Conservation (phyloP, 2,888 invertebrate genomes). For the Coecobrya sp. region DNA sequence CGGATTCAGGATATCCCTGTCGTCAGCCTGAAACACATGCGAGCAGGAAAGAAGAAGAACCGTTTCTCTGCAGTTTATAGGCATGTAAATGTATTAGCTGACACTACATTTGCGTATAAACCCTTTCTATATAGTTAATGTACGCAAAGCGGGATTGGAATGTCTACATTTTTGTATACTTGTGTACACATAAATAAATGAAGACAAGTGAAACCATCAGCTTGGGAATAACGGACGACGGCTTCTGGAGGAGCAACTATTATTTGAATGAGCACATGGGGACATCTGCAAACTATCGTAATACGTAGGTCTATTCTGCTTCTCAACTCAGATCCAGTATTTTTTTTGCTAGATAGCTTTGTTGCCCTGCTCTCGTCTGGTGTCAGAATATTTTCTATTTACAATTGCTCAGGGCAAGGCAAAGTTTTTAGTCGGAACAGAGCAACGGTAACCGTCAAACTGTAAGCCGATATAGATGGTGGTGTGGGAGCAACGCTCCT, state of each 20-base stretch:
- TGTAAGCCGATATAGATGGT: conserved; percentile 61
- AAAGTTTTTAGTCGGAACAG: conserved; percentile 30
- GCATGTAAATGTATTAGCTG: conserved; percentile 30
- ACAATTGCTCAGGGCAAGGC: conserved; percentile 63
- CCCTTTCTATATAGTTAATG: not conserved
- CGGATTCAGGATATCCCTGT: conserved; percentile 61
- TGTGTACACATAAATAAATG: conserved; percentile 77
- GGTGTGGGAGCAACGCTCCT: not conserved
- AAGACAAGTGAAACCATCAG: conserved; percentile 79
- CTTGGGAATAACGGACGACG: conserved; percentile 75
- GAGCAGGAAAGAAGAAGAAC: not conserved
- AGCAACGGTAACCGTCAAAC: conserved; percentile 71
- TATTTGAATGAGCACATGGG: conserved; percentile 77
- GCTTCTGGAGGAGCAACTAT: conserved; percentile 64
- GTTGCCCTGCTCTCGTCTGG: conserved; percentile 1
- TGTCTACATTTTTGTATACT: conserved; percentile 63
- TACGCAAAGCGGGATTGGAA: conserved; percentile 29
- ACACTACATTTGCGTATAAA: not conserved
- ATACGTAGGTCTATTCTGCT: conserved; percentile 25
- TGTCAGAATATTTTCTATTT: conserved; percentile 65
- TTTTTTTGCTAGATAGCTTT: too few species aligned
- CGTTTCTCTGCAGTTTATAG: conserved; percentile 18
- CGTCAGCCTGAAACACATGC: conserved; percentile 18
- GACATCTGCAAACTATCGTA: conserved; percentile 53
- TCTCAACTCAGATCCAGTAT: too few species aligned